Conservation (phyloP, 2,113 vertebrate genomes). For the Crotalus viridis region DNA sequence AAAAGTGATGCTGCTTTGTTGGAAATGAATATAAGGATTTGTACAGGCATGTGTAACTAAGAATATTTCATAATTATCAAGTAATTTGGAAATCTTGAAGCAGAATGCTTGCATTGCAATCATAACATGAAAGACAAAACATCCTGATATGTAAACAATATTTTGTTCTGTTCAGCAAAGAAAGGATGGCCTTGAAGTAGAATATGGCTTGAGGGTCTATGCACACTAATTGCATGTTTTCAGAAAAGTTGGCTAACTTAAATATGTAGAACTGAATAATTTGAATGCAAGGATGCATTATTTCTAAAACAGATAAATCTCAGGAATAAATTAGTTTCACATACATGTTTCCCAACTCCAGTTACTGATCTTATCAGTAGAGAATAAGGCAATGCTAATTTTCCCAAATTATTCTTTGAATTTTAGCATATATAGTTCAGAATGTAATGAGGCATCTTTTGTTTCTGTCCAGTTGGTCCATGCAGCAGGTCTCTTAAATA, state of each 20-base stretch:
- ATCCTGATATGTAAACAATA: constrained; percentile 65
- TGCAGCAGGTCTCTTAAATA: background rate
- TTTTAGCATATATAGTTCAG: background rate
- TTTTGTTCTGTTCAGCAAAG: constrained; percentile 64
- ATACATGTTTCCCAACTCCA: constrained; percentile 13
- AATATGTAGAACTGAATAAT: constrained; percentile 51
- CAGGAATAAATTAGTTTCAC: constrained; percentile 30
- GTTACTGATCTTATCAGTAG: background rate
- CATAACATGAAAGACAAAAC: constrained; percentile 61
- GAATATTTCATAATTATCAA: background rate
- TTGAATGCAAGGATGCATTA: constrained; percentile 47
- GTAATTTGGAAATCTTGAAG: constrained; percentile 28
- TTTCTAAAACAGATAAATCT: constrained; percentile 41
- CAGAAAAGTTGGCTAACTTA: constrained; percentile 62
- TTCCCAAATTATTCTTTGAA: background rate
- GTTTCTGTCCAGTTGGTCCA: background rate
- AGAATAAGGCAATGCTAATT: background rate
- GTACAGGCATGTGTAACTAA: background rate
- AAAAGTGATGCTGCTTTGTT: background rate
- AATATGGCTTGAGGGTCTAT: constrained; percentile 52
- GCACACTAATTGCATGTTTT: constrained; percentile 53
- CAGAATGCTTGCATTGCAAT: constrained; percentile 55
- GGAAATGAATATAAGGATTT: background rate
- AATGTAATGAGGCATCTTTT: background rate
- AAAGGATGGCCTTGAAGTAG: constrained; percentile 65